Base-by-base conservation (phyloP, 2,113 vertebrate species). In the Choloepus hoffmanni region DNA sequence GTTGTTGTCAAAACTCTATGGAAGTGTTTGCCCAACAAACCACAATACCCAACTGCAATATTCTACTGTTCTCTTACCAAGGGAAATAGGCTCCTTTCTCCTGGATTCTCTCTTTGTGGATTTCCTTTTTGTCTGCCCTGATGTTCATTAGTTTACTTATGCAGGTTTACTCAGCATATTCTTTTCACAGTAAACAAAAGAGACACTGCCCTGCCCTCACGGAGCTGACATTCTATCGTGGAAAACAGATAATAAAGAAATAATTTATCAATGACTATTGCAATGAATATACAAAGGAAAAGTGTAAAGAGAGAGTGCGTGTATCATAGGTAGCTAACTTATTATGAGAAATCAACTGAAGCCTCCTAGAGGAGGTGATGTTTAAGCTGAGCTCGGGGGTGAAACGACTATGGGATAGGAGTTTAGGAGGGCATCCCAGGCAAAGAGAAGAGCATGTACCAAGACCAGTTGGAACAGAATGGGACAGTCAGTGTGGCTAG, bases 21-120 rank as follows among this genome's bases (percentile, higher is more conserved):
- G 33, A 93, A 81, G 60, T 79, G n/a, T 96, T 94, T 92, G 50
- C 77, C 84, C 81, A 73, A 90, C 81, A 91, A 88, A 86, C 62
- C 94, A 76, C 83, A 89, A 90, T 23, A 92, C 72, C 55, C 62
- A 60, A 43, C 26, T 68, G 36, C 30, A 19, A 24, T 70, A 83
- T 83, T 89, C 85, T 70, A 45, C 73, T 93, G 73, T 92, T 89
- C 74, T 86, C 33, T 89, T 55, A 60, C 87, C 53, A 63, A 36
- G 53, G 55, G 62, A 89, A 89, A 86, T 91, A 72, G 55, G 55
- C 36, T 78, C 68, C 78, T 91, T 93, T 65, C 77, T 73, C 28
- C 58, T 78, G 30, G 30, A 3, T 4, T 43, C 58, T 79, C 58
- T 79, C 7, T 86, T 68, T 86, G 73, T 50, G 48, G 73, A 48